phyloP scores from a whole-genome alignment of 2,113 vertebrate genomes.

The Stegostoma tigrinum region DNA sequence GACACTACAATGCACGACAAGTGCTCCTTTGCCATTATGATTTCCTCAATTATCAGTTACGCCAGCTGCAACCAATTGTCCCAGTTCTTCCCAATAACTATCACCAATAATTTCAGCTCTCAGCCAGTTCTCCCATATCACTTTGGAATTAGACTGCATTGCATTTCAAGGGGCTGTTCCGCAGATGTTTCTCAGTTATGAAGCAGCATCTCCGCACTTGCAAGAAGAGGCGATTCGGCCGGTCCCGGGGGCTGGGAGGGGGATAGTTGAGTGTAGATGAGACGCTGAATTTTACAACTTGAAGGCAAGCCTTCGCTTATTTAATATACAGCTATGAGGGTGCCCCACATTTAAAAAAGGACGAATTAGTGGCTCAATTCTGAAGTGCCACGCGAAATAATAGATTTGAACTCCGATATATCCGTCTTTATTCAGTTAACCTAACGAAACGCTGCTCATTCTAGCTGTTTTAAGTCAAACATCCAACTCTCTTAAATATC shows the following conservation, averaged over 20 bases:
- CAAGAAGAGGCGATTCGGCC: background rate
- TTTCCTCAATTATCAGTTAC: background rate
- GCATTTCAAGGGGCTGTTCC: background rate
- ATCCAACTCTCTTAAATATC: background rate
- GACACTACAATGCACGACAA: too few species aligned
- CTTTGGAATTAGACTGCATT: background rate
- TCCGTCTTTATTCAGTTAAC: background rate
- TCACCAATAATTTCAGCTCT: background rate
- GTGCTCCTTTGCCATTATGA: background rate
- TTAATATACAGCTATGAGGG: background rate
- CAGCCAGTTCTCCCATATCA: background rate
- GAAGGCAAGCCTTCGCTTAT: background rate
- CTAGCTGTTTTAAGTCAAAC: background rate
- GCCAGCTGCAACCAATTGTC: background rate
- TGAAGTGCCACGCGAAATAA: background rate
- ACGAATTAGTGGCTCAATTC: background rate
- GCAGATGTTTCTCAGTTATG: background rate
- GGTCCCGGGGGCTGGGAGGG: background rate
- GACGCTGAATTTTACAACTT: background rate
- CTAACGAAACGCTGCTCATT: background rate
- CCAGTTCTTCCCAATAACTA: background rate
- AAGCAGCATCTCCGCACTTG: too few species aligned
- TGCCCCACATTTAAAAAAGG: background rate
- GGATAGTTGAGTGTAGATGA: background rate
- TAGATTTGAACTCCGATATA: too few species aligned